These are phyloP conservation scores for Syrista parreyssii DNA, from an alignment of 2,888 invertebrate genomes.

Conservation along the genomic window DNA sequence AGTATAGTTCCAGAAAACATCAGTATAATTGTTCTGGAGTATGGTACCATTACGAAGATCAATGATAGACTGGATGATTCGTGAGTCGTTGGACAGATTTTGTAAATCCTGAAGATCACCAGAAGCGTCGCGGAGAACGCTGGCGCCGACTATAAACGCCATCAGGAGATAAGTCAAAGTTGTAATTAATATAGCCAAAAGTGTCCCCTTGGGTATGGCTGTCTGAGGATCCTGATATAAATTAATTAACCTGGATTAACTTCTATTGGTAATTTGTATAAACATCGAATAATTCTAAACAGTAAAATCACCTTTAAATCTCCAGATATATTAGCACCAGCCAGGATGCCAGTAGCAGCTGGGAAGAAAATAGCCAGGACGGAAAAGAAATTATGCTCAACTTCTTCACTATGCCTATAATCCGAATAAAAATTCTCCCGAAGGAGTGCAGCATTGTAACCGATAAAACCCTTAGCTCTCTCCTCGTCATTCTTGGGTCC, in stretches of 20 bases:
- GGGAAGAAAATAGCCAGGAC: constrained; percentile 98
- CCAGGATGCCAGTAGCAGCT: constrained; percentile 96
- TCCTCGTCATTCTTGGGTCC: constrained; percentile 74
- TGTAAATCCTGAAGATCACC: constrained; percentile 69
- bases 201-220: constrained; percentile 94
- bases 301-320: constrained; percentile 75
- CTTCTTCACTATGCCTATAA: constrained; percentile 75
- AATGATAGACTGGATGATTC: constrained; percentile 20
- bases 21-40: constrained; percentile 27
- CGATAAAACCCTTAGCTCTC: constrained; percentile 83
- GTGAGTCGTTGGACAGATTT: constrained; percentile 21
- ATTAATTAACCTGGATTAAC: background rate
- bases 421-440: constrained; percentile 75
- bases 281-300: background rate
- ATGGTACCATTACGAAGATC: constrained; percentile 31
- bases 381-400: constrained; percentile 87
- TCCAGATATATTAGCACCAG: constrained; percentile 98
- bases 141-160: constrained; percentile 84
- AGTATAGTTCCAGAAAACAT: constrained; percentile 18
- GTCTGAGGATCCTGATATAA: constrained; percentile 79
- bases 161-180: constrained; percentile 88
- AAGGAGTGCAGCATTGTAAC: constrained; percentile 80
- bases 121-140: constrained; percentile 83
- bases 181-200: constrained; percentile 86
- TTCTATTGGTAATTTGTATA: background rate